A percentile compares a stretch with the other conserved stretches of the same genome.
Evolutionary conservation across 35 echinoderm and acorn worm species (phyloP).

Genomic region (Heliocidaris tuberculata): DNA sequence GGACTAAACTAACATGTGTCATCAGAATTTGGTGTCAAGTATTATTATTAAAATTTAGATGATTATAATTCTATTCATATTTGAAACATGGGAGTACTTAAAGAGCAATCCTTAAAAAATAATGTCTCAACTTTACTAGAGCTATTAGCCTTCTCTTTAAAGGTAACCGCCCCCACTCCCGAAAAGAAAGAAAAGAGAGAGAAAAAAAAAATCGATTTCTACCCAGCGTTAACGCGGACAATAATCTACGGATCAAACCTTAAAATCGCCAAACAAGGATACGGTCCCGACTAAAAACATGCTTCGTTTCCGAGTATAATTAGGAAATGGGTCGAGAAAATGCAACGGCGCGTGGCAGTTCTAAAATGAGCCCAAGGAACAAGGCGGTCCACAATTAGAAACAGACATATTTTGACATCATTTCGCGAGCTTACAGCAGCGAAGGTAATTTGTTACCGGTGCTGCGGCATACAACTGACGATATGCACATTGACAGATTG

Average conservation of each 20-base stretch:
- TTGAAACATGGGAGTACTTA: too few relatives aligned
- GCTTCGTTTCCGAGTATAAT: neutral
- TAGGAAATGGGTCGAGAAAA: neutral
- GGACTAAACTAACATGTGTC: too few relatives aligned
- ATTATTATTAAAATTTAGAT: too few relatives aligned
- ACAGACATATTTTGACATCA: constrained; percentile 18
- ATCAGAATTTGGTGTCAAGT: too few relatives aligned
- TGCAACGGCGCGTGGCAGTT: neutral
- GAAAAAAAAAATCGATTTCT: neutral
- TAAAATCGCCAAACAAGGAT: neutral
- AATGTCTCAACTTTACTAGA: too few relatives aligned
- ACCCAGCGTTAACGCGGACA: neutral
- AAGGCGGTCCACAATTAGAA: neutral
- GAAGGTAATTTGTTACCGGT: constrained; percentile 1
- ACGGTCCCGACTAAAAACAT: neutral
- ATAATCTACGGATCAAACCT: neutral
- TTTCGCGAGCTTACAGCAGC: constrained; percentile 8
- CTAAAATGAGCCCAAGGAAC: neutral
- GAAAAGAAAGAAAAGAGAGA: too few relatives aligned
- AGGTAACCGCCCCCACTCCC: too few relatives aligned
- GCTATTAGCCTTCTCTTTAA: too few relatives aligned
- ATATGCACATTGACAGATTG: constrained; percentile 4
- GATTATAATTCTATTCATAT: too few relatives aligned
- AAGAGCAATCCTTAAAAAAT: too few relatives aligned
- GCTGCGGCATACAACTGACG: neutral